Base-by-base conservation (phyloP, 2,888 invertebrate species). In the Xanthia icteritia region DNA sequence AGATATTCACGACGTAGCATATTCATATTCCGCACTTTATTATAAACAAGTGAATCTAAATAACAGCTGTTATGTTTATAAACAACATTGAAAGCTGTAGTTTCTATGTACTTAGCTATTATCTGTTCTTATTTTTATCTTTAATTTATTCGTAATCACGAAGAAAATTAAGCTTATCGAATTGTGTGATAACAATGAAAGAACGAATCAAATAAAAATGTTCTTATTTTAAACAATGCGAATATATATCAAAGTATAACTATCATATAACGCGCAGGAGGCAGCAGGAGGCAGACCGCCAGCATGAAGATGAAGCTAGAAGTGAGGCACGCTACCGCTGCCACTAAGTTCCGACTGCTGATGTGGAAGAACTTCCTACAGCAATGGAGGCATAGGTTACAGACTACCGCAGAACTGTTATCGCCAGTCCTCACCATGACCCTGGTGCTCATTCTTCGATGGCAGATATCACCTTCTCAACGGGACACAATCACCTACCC, bases 301-400 rank as follows among this genome's bases (percentile, higher is more conserved):
- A 67, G 15, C 78, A 90, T 89, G 89, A 88, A 74, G 64, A 81
- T 78, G 56, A 87, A 82, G 75, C 66, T 88, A 36, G 76, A 84
- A 72, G 82, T 81, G 63, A 81, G 69, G 69, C 92, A 92, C 69
- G 93, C 96, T 3, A 89, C 91, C 23, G 92, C 94, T 5, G 96
- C 95, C 92, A 94, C 96, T 54, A 98, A 98, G 92, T 98, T 98
- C 91, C 92, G 96, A 23, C 95, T 99, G 82, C 94, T 99, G 78
- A 97, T 98, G 93, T 99, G 98, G 98, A 99, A 99, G 94, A 99
- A 98, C 93, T 98, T 97, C 95, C 93, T 98, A 5, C 97, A 98
- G 64, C 98, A 98, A 95, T 98, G 97, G 96, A 96, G 98, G 81
- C 98, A 98, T 92, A 97, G 97, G 70, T 83, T 97, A 63, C 98